These are phyloP conservation scores for Tigriopus japonicus DNA, from an alignment of 1,140 invertebrate genomes.

Conservation along the genomic window DNA sequence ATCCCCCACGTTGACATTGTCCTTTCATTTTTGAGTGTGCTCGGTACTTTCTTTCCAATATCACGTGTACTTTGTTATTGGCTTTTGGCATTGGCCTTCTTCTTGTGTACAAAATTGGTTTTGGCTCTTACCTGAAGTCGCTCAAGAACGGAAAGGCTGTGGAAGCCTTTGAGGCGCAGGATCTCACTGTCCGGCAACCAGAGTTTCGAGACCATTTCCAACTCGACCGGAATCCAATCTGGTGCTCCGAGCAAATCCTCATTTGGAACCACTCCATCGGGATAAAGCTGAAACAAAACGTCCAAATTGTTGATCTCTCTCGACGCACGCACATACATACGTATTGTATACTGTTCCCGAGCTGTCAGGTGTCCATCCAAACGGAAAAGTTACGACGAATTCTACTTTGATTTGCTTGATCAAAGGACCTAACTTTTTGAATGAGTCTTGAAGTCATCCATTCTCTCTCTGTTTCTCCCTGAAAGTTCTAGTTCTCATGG, in stretches of 20 bases:
- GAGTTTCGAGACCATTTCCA: conserved; percentile 8
- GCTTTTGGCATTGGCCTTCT: too few relatives aligned
- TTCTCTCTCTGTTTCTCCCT: too few relatives aligned
- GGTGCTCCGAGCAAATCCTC: background rate
- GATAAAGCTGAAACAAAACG: background rate
- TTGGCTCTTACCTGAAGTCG: conserved; percentile 10
- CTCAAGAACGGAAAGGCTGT: conserved; percentile 11
- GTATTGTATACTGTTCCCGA: background rate
- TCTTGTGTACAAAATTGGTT: background rate
- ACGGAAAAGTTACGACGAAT: background rate
- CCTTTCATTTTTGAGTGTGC: too few relatives aligned
- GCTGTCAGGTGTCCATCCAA: background rate
- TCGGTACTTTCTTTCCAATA: too few relatives aligned
- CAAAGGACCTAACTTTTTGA: too few relatives aligned
- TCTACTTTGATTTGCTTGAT: too few relatives aligned
- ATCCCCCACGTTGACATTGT: too few relatives aligned
- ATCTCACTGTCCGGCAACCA: conserved; percentile 11
- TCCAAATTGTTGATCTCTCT: too few relatives aligned
- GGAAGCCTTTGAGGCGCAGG: conserved; percentile 6
- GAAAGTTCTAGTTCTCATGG: too few relatives aligned
- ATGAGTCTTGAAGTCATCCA: too few relatives aligned
- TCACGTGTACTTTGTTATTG: too few relatives aligned
- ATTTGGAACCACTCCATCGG: background rate
- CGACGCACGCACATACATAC: background rate
- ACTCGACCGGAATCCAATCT: conserved; percentile 9